Base-by-base conservation (phyloP, 2,797 vertebrate species). In the Buceros bicornis region DNA sequence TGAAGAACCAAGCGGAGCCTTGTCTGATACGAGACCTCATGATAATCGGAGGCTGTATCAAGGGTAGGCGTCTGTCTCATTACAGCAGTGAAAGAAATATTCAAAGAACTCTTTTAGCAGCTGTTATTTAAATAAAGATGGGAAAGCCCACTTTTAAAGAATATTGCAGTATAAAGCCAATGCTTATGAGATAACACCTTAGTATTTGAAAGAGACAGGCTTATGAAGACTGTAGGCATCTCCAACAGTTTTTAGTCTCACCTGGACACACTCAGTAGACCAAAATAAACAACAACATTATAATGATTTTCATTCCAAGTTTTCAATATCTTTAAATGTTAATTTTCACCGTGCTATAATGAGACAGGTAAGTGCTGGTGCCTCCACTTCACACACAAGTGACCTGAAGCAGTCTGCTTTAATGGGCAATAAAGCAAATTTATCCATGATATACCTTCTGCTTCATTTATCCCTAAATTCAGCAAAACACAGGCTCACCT, bases 71-170 rank as follows among this genome's bases (percentile, higher is more conserved):
- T 62, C 65, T 80, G 0, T 65, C 65, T 80, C 95, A 76, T 83
- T 88, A 95, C 62, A 90, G 88, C 86, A 53, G 31, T 37, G 61
- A 89, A 77, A 82, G 35, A 96, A 97, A 87, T 51, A 71, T 47
- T 86, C 89, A 92, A 89, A 77, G 64, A 86, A 93, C 26, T 90
- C 69, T 90, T 86, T 72, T 48, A 87, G 71, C 47, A 61, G 62
- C 51, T 87, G 40, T 70, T 87, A 76, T 87, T 96, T 95, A 95
- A 91, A 96, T 66, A 72, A 93, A 94, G 85, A 73, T 86, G 56
- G 66, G 29, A 89, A 91, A 82, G 13, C 13, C 16, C 1, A 8
- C 20, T 82, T 69, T 60, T 66, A 48, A 79, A 51, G 42, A 72
- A 84, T 70, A 79, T 64, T 79, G 48, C 94, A 57, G 33, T 51